phyloP scores from a whole-genome alignment of 2,797 vertebrate species.

The Gymnothorax javanicus region DNA sequence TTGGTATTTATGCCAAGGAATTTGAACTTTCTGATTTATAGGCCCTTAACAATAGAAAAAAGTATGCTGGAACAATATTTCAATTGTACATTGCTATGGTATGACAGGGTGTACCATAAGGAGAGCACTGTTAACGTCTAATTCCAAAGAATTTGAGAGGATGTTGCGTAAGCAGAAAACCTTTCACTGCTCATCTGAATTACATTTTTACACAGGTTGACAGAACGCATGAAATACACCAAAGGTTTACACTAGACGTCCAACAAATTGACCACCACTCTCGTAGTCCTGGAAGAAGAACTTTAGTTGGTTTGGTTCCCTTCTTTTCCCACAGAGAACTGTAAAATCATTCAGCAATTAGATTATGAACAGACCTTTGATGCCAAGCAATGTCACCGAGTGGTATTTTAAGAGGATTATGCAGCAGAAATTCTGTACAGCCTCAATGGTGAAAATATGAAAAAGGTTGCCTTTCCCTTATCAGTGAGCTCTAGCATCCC shows the following conservation, averaged over 20 bases:
- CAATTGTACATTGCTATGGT: too few species aligned
- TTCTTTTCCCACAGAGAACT: background rate
- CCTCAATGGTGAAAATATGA: background rate
- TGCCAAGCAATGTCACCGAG: background rate
- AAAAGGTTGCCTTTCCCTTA: background rate
- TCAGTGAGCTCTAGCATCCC: background rate
- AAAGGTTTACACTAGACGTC: background rate
- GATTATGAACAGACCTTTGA: background rate
- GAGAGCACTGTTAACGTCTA: too few species aligned
- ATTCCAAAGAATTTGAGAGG: background rate
- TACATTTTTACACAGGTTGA: background rate
- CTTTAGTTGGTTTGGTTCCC: background rate
- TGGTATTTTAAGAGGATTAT: constrained; percentile 18
- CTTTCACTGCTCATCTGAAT: background rate
- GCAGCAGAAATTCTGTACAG: background rate
- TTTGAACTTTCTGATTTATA: too few species aligned
- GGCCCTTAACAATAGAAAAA: too few species aligned
- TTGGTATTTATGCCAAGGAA: too few species aligned
- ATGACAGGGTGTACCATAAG: too few species aligned
- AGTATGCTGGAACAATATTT: too few species aligned
- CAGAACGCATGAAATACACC: background rate
- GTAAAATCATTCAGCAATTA: background rate
- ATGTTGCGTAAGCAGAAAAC: background rate
- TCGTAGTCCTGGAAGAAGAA: background rate
- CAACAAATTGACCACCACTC: background rate